Conservation (phyloP, 2,888 invertebrate genomes). For the Heliconius charithonia region DNA sequence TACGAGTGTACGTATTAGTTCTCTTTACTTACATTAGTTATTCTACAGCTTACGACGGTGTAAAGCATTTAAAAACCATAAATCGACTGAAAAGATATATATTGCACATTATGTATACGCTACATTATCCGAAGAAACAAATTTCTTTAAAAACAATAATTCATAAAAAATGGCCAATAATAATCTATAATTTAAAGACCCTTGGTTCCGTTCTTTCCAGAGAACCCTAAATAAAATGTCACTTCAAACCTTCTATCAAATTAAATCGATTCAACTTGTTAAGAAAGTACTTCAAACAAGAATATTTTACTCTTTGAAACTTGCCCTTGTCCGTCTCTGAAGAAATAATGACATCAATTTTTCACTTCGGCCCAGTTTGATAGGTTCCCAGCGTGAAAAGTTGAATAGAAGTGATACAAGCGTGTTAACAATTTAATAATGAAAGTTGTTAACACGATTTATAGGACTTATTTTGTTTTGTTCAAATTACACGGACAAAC, state of each 20-base stretch:
- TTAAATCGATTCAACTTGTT: conserved; percentile 27
- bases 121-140: neutral
- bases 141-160: neutral
- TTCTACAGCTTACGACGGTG: neutral
- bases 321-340: conserved; percentile 23
- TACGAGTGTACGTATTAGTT: no score
- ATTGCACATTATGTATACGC: neutral
- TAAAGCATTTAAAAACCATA: neutral
- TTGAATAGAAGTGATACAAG: conserved; percentile 7
- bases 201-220: no score
- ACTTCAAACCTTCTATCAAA: conserved; percentile 18
- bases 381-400: neutral
- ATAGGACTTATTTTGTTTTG: neutral
- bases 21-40: neutral
- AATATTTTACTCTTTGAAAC: conserved; percentile 32
- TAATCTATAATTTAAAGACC: neutral
- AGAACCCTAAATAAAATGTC: conserved; percentile 21
- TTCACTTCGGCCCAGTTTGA: conserved; percentile 33
- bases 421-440: neutral
- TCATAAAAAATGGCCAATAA: neutral
- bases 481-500: neutral
- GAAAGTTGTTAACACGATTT: neutral
- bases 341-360: conserved; percentile 34
- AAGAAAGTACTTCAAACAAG: conserved; percentile 26
- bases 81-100: no score